Conservation (phyloP, 1,140 invertebrate genomes). For the Papilio aristodemus region DNA sequence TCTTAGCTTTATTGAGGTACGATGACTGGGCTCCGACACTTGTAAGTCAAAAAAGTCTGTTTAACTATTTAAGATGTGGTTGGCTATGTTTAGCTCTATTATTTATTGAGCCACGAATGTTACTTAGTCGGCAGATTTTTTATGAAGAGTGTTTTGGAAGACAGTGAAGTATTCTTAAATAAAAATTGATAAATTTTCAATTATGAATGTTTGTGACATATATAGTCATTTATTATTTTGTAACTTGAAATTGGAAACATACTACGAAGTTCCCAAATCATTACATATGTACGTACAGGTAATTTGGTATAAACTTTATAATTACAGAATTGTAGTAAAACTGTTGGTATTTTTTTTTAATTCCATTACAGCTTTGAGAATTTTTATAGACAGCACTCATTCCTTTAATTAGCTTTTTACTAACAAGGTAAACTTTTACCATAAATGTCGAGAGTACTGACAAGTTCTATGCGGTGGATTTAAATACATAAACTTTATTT, state of each 20-base stretch:
- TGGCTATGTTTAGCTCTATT: slow-evolving; percentile 22
- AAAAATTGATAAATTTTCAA: no score
- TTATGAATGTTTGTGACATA: no score
- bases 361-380: slow-evolving; percentile 22
- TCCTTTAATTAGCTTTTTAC: slow-evolving; percentile 35
- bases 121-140: background rate
- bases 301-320: no score
- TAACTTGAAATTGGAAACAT: no score
- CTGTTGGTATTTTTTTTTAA: background rate
- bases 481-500: slow-evolving; percentile 22
- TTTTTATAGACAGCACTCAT: slow-evolving; percentile 32
- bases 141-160: background rate
- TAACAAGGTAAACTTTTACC: slow-evolving; percentile 30
- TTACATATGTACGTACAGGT: no score
- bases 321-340: no score
- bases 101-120: background rate
- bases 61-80: slow-evolving; percentile 29
- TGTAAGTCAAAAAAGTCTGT: slow-evolving; percentile 25
- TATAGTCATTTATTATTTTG: no score
- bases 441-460: slow-evolving; percentile 29
- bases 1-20: slow-evolving; percentile 36
- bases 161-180: background rate
- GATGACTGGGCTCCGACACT: slow-evolving; percentile 28
- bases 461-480: slow-evolving; percentile 32
- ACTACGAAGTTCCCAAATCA: no score